Conservation (phyloP, 2,797 vertebrate species). For the Malurus leucopterus region DNA sequence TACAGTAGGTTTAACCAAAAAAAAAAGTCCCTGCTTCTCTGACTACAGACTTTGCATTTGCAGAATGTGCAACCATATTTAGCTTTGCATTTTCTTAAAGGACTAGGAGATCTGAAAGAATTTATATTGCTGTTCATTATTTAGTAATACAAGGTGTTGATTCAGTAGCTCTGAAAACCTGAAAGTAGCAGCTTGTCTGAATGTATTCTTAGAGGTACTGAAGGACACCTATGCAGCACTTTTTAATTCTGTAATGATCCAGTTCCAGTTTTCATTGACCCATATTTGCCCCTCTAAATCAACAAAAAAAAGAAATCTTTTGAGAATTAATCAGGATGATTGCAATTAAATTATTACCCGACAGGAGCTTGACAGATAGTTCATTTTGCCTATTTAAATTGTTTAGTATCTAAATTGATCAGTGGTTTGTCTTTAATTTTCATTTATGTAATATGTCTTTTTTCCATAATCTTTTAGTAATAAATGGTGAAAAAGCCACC, state of each 20-base stretch:
- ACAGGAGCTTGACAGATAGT: not conserved
- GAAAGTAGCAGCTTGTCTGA: not conserved
- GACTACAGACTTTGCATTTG: not conserved
- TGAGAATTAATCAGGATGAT: not conserved
- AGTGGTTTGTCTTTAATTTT: not conserved
- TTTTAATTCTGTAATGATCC: not conserved
- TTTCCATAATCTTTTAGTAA: conserved; percentile 78
- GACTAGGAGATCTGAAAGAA: not conserved
- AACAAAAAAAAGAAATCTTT: not conserved
- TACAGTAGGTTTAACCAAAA: not conserved
- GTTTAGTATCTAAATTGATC: not conserved
- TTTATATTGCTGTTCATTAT: not conserved
- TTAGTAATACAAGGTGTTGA: not conserved
- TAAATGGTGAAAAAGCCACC: conserved; percentile 99
- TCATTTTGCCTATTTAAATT: not conserved
- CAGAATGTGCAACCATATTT: not conserved
- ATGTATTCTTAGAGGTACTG: not conserved
- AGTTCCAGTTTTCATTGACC: not conserved
- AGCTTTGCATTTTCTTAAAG: not conserved
- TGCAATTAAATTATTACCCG: not conserved
- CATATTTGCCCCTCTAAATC: not conserved
- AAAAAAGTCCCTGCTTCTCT: not conserved
- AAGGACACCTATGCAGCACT: not conserved
- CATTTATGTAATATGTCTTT: not conserved
- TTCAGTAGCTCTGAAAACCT: not conserved